These are phyloP conservation scores for Drosophila micromelanica DNA, from an alignment of 1,140 invertebrate species.

Conservation along the genomic window DNA sequence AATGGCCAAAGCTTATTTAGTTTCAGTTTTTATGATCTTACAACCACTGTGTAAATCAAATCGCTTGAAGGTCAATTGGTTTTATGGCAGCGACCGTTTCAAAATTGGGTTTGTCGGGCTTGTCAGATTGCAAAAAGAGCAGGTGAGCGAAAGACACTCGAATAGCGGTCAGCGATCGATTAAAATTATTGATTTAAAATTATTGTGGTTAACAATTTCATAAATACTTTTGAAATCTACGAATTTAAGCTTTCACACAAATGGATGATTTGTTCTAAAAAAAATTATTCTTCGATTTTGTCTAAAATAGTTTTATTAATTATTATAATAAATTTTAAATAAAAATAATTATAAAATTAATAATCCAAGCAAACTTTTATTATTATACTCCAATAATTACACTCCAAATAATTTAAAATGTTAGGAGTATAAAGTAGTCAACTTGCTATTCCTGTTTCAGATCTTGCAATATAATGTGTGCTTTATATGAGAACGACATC, in stretches of 20 bases:
- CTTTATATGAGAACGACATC: no score
- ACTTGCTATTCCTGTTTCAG: no score
- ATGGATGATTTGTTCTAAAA: not conserved
- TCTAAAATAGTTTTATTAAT: no score
- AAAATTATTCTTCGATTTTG: not conserved
- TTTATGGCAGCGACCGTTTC: slow-evolving; percentile 39
- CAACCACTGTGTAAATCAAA: slow-evolving; percentile 33
- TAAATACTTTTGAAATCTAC: no score
- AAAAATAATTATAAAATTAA: no score
- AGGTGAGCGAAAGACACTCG: slow-evolving; percentile 29
- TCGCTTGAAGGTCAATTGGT: slow-evolving; percentile 75
- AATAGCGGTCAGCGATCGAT: not conserved
- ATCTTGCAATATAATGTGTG: no score
- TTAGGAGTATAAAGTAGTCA: no score
- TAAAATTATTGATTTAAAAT: not conserved
- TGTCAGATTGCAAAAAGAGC: slow-evolving; percentile 21
- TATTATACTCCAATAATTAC: no score
- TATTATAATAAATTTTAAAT: no score
- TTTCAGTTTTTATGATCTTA: slow-evolving; percentile 61
- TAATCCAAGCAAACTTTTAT: no score
- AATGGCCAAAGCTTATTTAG: slow-evolving; percentile 78
- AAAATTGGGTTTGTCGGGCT: slow-evolving; percentile 58
- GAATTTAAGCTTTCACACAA: not conserved
- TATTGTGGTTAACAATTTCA: not conserved
- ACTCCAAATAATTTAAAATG: no score